A percentile compares a stretch with the other conserved stretches of the same genome.
Conservation (phyloP, 37 sponge, comb jelly and placozoan genomes). For the Agelas oroides region DNA sequence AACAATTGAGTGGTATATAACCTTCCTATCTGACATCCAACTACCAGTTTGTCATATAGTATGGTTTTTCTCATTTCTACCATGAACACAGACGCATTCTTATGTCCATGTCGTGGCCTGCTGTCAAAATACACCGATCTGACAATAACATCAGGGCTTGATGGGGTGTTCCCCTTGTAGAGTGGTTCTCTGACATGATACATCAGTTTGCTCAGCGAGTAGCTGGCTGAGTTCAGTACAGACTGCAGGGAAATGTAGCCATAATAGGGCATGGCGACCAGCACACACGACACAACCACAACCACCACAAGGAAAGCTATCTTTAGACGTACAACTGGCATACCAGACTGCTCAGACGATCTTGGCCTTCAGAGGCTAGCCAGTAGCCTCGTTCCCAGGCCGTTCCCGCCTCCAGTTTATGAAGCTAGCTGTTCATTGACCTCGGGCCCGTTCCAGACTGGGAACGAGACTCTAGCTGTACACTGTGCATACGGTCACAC, state of each 20-base stretch:
- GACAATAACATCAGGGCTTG: background rate
- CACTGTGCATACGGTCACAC: too few relatives aligned
- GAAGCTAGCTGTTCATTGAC: too few relatives aligned
- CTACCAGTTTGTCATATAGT: background rate
- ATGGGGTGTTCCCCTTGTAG: background rate
- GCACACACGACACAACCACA: too few relatives aligned
- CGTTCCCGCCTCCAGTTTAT: too few relatives aligned
- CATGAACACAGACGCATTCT: constrained; percentile 4
- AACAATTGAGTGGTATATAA: background rate
- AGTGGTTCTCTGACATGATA: background rate
- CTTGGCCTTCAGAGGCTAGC: too few relatives aligned
- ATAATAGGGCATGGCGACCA: too few relatives aligned
- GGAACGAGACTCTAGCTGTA: too few relatives aligned
- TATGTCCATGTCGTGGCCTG: background rate
- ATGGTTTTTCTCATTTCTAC: background rate
- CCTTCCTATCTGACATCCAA: background rate
- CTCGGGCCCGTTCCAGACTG: too few relatives aligned
- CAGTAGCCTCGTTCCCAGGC: too few relatives aligned
- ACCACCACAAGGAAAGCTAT: too few relatives aligned
- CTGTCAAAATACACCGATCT: constrained; percentile 16
- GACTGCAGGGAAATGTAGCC: background rate
- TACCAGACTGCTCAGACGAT: too few relatives aligned
- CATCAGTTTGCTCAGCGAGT: background rate
- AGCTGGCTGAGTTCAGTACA: background rate
- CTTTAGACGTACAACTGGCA: too few relatives aligned